These are phyloP conservation scores for Ctenicera cuprea DNA, from an alignment of 2,888 invertebrate genomes.

Conservation along the genomic window DNA sequence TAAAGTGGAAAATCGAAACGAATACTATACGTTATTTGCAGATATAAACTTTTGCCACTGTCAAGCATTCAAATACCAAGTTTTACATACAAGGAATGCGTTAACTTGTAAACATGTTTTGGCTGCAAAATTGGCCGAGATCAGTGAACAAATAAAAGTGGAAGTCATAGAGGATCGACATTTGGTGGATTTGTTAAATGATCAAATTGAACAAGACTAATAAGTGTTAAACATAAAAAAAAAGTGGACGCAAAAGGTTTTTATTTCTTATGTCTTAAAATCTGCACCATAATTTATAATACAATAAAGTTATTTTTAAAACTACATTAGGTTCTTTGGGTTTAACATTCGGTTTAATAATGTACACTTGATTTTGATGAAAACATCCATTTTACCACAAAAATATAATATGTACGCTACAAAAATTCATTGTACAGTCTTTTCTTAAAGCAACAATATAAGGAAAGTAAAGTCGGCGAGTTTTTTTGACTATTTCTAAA, in stretches of 20 bases:
- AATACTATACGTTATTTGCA: constrained; percentile 79
- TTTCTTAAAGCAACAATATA: too few species aligned
- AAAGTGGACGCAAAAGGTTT: constrained; percentile 10
- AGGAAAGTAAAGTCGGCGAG: too few species aligned
- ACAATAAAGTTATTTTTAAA: too few species aligned
- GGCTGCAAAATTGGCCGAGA: constrained; percentile 77
- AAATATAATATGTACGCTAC: not conserved
- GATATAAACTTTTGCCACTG: constrained; percentile 82
- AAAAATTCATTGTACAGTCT: too few species aligned
- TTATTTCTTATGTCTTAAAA: not conserved
- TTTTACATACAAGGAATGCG: constrained; percentile 74
- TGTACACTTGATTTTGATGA: not conserved
- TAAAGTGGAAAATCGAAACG: constrained; percentile 76
- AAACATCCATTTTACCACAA: not conserved
- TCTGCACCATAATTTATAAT: too few species aligned
- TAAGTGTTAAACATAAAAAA: not conserved
- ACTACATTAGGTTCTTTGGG: not conserved
- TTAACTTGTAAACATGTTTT: constrained; percentile 82
- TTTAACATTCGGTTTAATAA: too few species aligned
- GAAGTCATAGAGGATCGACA: constrained; percentile 74
- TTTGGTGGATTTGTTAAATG: constrained; percentile 67
- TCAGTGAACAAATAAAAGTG: constrained; percentile 69
- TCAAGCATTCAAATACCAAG: constrained; percentile 76
- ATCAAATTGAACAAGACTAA: constrained; percentile 57
- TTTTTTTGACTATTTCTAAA: too few species aligned